Conservation (phyloP, 2,113 vertebrate species). For the Pandion haliaetus region DNA sequence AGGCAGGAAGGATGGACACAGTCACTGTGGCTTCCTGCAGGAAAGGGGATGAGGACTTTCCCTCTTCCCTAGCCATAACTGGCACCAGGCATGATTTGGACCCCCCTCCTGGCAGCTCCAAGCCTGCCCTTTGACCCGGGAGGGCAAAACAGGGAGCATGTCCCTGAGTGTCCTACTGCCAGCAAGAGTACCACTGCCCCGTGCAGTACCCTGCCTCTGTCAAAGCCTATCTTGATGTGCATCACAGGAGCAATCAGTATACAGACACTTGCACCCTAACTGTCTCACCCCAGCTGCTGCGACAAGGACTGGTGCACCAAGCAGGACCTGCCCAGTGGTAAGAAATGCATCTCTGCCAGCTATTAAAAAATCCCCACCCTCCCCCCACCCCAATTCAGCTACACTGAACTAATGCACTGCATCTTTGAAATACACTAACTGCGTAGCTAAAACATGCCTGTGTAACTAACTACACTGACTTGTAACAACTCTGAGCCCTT, state of each 20-base stretch:
- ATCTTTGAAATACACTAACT: not conserved
- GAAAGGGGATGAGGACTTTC: not conserved
- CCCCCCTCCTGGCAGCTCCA: not conserved
- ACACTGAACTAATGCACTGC: not conserved
- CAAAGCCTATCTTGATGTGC: not conserved
- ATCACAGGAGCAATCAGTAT: not conserved
- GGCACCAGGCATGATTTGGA: rapidly evolving
- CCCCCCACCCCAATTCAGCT: not conserved
- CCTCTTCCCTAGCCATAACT: not conserved
- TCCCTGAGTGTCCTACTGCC: too few species aligned
- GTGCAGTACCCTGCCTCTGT: not conserved
- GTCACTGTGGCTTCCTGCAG: not conserved
- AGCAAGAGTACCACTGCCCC: rapidly evolving
- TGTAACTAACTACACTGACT: not conserved
- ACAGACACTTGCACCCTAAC: not conserved
- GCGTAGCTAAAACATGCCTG: not conserved
- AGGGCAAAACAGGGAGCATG: not conserved
- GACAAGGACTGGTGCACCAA: too few species aligned
- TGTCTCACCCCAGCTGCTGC: rapidly evolving
- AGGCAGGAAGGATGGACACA: not conserved
- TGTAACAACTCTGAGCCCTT: not conserved
- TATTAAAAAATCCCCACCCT: not conserved
- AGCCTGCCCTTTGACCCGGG: not conserved
- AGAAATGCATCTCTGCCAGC: not conserved
- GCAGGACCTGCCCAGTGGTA: not conserved